Conservation (phyloP, 2,888 invertebrate genomes). For the Norana najaformis region DNA sequence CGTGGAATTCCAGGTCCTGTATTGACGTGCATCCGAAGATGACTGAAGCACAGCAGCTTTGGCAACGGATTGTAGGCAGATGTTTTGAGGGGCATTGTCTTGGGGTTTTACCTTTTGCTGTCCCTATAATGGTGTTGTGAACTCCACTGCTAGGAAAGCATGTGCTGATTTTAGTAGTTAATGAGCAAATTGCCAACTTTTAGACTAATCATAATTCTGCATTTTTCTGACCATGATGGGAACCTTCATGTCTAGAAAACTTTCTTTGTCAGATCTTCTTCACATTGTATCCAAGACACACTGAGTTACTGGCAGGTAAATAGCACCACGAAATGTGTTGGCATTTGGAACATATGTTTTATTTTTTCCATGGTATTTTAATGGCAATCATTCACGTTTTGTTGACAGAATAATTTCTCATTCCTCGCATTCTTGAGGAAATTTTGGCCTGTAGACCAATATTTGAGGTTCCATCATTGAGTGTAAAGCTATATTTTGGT, state of each 20-base stretch:
- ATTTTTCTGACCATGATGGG: background rate
- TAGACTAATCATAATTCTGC: background rate
- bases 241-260: background rate
- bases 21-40: no score
- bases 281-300: background rate
- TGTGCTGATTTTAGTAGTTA: background rate
- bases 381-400: background rate
- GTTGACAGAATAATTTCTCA: background rate
- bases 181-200: background rate
- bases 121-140: no score
- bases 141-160: background rate
- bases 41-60: no score
- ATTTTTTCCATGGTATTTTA: background rate
- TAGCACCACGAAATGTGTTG: background rate
- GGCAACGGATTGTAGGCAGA: background rate
- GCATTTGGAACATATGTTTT: background rate
- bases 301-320: background rate
- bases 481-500: background rate
- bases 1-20: background rate
- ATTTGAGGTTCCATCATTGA: background rate
- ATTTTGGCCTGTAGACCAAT: background rate
- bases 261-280: background rate
- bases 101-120: background rate
- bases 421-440: slow-evolving; percentile 5
- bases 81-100: background rate